These are phyloP conservation scores for Acanthurus tractus DNA, from an alignment of 2,797 vertebrate genomes.

Conservation along the genomic window DNA sequence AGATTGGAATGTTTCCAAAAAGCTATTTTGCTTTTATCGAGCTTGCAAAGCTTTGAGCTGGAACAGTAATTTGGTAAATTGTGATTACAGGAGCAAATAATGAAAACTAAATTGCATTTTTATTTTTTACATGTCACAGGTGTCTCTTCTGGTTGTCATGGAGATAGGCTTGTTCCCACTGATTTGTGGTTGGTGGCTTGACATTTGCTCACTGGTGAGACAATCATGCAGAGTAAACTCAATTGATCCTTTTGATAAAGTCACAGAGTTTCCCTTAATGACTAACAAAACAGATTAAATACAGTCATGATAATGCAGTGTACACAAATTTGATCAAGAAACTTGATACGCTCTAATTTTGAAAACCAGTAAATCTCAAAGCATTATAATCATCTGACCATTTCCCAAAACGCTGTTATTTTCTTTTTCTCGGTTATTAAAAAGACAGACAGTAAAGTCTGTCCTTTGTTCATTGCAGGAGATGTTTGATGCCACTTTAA, in stretches of 20 bases:
- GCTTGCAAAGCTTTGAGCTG: not conserved
- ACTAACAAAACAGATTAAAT: conserved; percentile 3
- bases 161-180: conserved; percentile 98
- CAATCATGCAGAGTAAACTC: conserved; percentile 12
- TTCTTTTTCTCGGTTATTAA: not conserved
- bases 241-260: conserved; percentile 1
- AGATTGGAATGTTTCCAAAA: not conserved
- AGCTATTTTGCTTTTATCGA: conserved; percentile 14
- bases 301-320: not conserved
- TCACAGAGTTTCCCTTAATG: not conserved
- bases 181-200: conserved; percentile 98
- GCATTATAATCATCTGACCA: not conserved
- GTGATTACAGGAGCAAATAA: conserved; percentile 1
- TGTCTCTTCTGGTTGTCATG: conserved; percentile 95
- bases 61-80: conserved; percentile 11
- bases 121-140: conserved; percentile 77
- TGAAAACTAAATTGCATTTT: conserved; percentile 19
- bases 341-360: not conserved
- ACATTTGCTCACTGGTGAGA: conserved; percentile 97
- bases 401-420: not conserved
- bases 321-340: not conserved
- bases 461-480: conserved; percentile 84
- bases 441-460: not conserved
- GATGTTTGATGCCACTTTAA: conserved; percentile 97
- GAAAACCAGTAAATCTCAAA: too few relatives aligned